Evolutionary conservation across 2,797 vertebrate species (phyloP), one percentile per base, ranked within the genome.

Genomic region (Erethizon dorsatum): DNA sequence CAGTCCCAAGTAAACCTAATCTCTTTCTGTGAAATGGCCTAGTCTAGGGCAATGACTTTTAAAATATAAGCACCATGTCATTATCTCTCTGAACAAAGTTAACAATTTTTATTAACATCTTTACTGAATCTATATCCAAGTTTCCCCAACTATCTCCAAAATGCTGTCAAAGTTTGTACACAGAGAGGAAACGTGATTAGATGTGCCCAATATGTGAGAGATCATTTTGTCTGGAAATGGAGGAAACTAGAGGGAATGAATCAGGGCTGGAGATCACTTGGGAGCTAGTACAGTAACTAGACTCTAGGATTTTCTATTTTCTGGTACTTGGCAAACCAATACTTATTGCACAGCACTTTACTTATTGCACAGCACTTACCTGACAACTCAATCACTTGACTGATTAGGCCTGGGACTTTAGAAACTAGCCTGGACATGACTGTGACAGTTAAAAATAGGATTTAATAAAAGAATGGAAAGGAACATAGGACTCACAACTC

Each of bases 121-220:
- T 96, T 91, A 86, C 80, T 89, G 71, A 85, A n/a, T 90, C 87
- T 71, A 41, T 93, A 91, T 84, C 96, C 73, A 92, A 57, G 14
- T 69, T 93, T 83, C 79, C 57, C 20, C 59, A 95, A 85, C 14
- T 90, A n/a, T 84, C 73, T 94, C 54, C 20, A 94, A 94, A 82
- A 88, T 71, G 90, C 5, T 84, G 41, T 71, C 31, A 95, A 92
- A 90, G 28, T 71, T 69, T 92, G 90, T 91, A 93, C 47, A 57
- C 52, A 83, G 28, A 87, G 50, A 79, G 10, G 50, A 96, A 73
- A 83, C 8, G 45, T 8, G 22, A 56, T 52, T 26, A 82, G 37
- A 80, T 75, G 61, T 59, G 61, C 28, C 75, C 93, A 84, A 41
- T 22, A 67, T 47, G 87, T 78, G 41, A 87, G 20, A 91, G 75